Percentiles rank a stretch among this genome's conserved stretches.
These are phyloP conservation scores for Euwallacea fornicatus DNA, from an alignment of 1,140 invertebrate species.

Conservation along the genomic window DNA sequence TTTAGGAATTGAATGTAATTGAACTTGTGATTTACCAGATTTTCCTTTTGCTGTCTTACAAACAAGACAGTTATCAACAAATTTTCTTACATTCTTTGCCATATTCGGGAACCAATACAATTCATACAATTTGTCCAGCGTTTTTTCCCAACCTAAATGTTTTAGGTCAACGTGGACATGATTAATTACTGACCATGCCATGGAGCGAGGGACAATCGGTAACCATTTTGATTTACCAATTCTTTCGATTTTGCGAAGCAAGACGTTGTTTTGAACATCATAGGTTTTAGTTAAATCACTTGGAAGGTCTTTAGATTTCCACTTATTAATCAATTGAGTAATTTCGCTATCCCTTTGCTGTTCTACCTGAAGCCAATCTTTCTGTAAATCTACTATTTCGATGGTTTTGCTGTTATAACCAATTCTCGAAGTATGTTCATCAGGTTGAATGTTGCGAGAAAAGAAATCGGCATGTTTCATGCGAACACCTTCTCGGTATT, in stretches of 20 bases:
- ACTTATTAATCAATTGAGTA: conserved; percentile 18
- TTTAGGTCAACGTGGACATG: conserved; percentile 38
- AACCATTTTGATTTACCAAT: conserved; percentile 37
- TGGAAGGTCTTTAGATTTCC: conserved; percentile 3
- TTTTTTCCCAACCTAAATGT: conserved; percentile 48
- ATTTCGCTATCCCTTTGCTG: conserved; percentile 32
- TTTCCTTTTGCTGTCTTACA: conserved; percentile 43
- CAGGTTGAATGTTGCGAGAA: conserved; percentile 36
- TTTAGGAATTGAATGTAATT: conserved; percentile 24
- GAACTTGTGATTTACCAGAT: conserved; percentile 8
- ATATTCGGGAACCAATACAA: conserved; percentile 47
- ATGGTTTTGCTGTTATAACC: too few species aligned
- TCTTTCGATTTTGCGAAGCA: conserved; percentile 27
- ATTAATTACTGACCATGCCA: conserved; percentile 43
- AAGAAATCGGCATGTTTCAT: conserved; percentile 26
- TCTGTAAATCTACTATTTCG: too few species aligned
- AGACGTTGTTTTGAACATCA: conserved; percentile 4
- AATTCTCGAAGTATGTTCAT: conserved; percentile 12
- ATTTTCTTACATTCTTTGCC: conserved; percentile 45
- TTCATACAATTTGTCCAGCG: conserved; percentile 44
- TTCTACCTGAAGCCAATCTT: background rate
- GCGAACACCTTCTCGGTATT: conserved; percentile 34
- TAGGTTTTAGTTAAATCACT: conserved; percentile 11
- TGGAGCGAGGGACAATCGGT: conserved; percentile 39
- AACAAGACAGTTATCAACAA: conserved; percentile 43